Percentiles rank a stretch among this genome's conserved stretches.
Evolutionary conservation across 2,888 invertebrate genomes (phyloP).

Genomic region (Artemia sinica): DNA sequence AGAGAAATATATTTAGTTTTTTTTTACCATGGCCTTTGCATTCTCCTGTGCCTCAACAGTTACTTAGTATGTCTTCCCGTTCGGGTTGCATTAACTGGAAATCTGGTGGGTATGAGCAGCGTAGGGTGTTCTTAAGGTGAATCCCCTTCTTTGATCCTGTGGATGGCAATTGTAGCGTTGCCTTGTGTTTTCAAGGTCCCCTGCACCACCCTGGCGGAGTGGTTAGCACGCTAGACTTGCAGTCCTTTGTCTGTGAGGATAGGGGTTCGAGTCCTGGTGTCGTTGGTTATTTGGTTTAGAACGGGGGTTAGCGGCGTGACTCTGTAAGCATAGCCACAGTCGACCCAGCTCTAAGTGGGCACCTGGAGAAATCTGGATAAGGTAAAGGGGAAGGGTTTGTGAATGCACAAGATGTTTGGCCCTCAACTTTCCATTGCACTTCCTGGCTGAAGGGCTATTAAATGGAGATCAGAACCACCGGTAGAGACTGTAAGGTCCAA

Average conservation of each 20-base stretch:
- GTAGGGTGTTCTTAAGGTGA: no score
- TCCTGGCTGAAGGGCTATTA: not conserved
- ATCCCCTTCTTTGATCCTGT: no score
- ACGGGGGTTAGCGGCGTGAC: not conserved
- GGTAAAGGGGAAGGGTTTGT: not conserved
- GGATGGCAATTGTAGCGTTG: no score
- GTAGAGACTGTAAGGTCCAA: not conserved
- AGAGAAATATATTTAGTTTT: no score
- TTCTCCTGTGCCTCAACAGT: no score
- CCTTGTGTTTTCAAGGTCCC: no score
- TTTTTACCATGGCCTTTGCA: no score
- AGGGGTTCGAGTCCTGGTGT: not conserved
- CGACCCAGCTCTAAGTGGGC: not conserved
- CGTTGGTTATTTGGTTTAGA: not conserved
- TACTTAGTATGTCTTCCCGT: no score
- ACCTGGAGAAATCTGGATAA: not conserved
- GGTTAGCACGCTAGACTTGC: not conserved
- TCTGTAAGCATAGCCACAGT: not conserved
- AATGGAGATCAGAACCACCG: not conserved
- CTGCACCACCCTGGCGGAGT: not conserved
- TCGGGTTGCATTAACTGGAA: no score
- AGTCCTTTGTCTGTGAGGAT: not conserved
- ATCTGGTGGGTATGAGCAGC: no score
- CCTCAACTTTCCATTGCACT: not conserved
- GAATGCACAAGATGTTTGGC: not conserved